Evolutionary conservation across 2,888 invertebrate species (phyloP).

Genomic region (Laspeyria flexula): DNA sequence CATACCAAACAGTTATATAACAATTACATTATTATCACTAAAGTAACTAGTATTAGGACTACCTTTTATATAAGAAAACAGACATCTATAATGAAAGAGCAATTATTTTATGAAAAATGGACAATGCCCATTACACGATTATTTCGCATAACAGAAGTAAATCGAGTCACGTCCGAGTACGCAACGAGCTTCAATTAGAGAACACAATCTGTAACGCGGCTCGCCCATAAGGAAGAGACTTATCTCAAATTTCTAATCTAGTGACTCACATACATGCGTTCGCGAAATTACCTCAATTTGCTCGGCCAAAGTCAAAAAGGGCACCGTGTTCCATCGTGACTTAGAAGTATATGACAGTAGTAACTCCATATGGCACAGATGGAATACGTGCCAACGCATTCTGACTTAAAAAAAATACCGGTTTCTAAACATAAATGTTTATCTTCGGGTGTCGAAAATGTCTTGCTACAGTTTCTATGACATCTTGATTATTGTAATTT

Average conservation of each 20-base stretch:
- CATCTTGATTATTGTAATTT: conserved; percentile 51
- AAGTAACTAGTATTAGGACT: background rate
- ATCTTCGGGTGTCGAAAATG: conserved; percentile 59
- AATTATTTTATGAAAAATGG: conserved; percentile 47
- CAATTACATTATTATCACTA: background rate
- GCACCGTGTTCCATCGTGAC: conserved; percentile 43
- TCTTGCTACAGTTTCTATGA: conserved; percentile 50
- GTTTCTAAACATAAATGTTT: conserved; percentile 50
- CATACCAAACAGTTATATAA: background rate
- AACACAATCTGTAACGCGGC: conserved; percentile 63
- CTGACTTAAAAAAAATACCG: conserved; percentile 34
- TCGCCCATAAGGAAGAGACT: conserved; percentile 74
- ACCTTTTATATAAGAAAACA: background rate
- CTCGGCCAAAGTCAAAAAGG: conserved; percentile 46
- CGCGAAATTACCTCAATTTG: conserved; percentile 64
- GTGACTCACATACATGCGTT: conserved; percentile 65
- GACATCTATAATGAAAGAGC: conserved; percentile 6
- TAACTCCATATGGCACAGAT: conserved; percentile 16
- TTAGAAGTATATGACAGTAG: conserved; percentile 23
- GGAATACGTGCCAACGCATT: conserved; percentile 29
- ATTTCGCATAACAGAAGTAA: conserved; percentile 57
- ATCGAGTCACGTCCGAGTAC: conserved; percentile 66
- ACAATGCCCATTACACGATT: conserved; percentile 48
- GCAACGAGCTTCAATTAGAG: conserved; percentile 68
- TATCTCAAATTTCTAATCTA: conserved; percentile 80